Evolutionary conservation across 2,888 invertebrate genomes (phyloP).

Genomic region (Sinopyrophorus schimmeli): DNA sequence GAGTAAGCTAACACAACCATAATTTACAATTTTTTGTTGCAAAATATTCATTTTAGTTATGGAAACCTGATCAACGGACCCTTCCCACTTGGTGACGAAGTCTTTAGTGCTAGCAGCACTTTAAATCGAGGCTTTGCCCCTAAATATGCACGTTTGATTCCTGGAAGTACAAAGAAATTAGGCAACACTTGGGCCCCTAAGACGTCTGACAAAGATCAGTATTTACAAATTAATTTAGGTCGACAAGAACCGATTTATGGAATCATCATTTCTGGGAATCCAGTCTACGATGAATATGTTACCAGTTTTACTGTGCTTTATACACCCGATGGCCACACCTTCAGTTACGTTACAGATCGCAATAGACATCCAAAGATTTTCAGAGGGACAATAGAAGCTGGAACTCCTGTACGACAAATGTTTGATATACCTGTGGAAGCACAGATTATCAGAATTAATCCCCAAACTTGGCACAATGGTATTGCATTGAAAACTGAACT

Average conservation of each 20-base stretch:
- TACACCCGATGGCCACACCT: slow-evolving; percentile 67
- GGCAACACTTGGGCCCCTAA: slow-evolving; percentile 70
- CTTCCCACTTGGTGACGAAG: slow-evolving; percentile 57
- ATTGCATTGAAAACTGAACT: slow-evolving; percentile 71
- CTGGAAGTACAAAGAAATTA: slow-evolving; percentile 42
- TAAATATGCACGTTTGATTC: slow-evolving; percentile 58
- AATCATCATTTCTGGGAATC: slow-evolving; percentile 71
- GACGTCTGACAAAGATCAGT: slow-evolving; percentile 64
- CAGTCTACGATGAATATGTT: slow-evolving; percentile 70
- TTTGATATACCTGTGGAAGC: slow-evolving; percentile 77
- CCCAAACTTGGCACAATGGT: slow-evolving; percentile 73
- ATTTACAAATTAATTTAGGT: slow-evolving; percentile 65
- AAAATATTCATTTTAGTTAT: slow-evolving; percentile 44
- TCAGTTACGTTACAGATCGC: slow-evolving; percentile 61
- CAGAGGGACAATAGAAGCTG: slow-evolving; percentile 70
- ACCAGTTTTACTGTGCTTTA: slow-evolving; percentile 76
- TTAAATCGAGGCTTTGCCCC: slow-evolving; percentile 59
- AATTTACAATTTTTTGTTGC: neutral
- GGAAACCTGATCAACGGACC: slow-evolving; percentile 57
- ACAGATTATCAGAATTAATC: slow-evolving; percentile 69
- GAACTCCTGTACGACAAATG: slow-evolving; percentile 63
- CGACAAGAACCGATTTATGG: slow-evolving; percentile 73
- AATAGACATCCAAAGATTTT: slow-evolving; percentile 63
- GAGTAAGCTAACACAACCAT: slow-evolving; percentile 38
- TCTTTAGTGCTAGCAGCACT: slow-evolving; percentile 64